A percentile compares a stretch with the other conserved stretches of the same genome.
Evolutionary conservation across 1,140 invertebrate species (phyloP).

Genomic region (Oncopeltus fasciatus): DNA sequence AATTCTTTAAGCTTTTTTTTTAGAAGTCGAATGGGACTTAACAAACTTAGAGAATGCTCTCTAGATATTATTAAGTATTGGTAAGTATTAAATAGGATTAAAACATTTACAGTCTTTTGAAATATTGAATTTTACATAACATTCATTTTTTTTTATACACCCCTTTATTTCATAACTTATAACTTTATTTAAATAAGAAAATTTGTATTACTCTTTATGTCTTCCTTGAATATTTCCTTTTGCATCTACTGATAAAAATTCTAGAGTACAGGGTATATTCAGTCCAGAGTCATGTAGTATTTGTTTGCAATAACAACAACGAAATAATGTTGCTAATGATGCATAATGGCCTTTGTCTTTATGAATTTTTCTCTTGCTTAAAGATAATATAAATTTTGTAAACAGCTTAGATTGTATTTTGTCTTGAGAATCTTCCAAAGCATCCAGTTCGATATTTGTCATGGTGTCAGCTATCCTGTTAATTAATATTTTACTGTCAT

Average conservation of each 20-base stretch:
- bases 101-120: too few species aligned
- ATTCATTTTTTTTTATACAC: too few species aligned
- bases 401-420: slow-evolving; percentile 69
- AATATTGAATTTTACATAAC: too few species aligned
- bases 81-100: too few species aligned
- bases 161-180: too few species aligned
- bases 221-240: slow-evolving; percentile 21
- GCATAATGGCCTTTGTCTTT: slow-evolving; percentile 59
- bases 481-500: too few species aligned
- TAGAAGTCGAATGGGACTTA: too few species aligned
- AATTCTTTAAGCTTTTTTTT: too few species aligned
- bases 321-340: slow-evolving; percentile 55
- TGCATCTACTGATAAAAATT: slow-evolving; percentile 19
- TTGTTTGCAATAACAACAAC: slow-evolving; percentile 42
- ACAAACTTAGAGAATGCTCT: too few species aligned
- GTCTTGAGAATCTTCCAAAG: slow-evolving; percentile 61
- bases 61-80: too few species aligned
- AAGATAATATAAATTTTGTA: slow-evolving; percentile 61
- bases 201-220: slow-evolving; percentile 23
- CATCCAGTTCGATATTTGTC: slow-evolving; percentile 61
- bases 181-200: too few species aligned
- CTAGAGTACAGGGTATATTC: slow-evolving; percentile 20
- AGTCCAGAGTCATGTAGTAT: slow-evolving; percentile 25
- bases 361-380: slow-evolving; percentile 54
- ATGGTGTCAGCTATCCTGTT: slow-evolving; percentile 60